A percentile compares a stretch with the other conserved stretches of the same genome.
Conservation (phyloP, 2,797 vertebrate genomes). For the Phaenicophaeus curvirostris region DNA sequence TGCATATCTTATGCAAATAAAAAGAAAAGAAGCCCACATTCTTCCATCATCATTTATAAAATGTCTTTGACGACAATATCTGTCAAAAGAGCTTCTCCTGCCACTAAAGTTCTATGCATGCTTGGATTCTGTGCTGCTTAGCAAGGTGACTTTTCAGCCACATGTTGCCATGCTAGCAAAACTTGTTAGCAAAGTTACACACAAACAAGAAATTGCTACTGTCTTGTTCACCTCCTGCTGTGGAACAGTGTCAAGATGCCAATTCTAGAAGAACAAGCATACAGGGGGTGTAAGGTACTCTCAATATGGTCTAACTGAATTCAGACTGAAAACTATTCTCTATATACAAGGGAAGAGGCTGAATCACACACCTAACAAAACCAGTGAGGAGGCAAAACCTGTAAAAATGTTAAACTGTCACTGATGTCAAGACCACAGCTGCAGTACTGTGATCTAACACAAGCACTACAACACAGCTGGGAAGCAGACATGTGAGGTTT, state of each 20-base stretch:
- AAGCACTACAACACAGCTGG: neutral
- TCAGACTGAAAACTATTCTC: neutral
- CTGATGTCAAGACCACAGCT: neutral
- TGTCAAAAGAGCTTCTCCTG: neutral
- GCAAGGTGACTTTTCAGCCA: neutral
- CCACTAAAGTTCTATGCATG: neutral
- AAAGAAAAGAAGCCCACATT: neutral
- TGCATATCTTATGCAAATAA: neutral
- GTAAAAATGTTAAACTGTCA: neutral
- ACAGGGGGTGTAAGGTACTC: neutral
- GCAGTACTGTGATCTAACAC: neutral
- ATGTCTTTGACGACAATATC: neutral
- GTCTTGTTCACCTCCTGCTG: neutral
- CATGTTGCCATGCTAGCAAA: neutral
- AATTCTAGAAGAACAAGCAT: neutral
- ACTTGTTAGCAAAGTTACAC: neutral
- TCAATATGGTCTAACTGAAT: neutral
- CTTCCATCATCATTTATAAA: neutral
- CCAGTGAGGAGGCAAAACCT: neutral
- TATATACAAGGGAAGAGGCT: fast-evolving
- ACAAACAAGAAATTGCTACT: neutral
- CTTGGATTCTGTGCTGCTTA: neutral
- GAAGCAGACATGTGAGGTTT: neutral
- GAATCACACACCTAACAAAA: neutral
- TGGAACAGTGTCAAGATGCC: neutral